These are phyloP conservation scores for Belgica antarctica DNA, from an alignment of 2,888 invertebrate genomes.

Conservation along the genomic window DNA sequence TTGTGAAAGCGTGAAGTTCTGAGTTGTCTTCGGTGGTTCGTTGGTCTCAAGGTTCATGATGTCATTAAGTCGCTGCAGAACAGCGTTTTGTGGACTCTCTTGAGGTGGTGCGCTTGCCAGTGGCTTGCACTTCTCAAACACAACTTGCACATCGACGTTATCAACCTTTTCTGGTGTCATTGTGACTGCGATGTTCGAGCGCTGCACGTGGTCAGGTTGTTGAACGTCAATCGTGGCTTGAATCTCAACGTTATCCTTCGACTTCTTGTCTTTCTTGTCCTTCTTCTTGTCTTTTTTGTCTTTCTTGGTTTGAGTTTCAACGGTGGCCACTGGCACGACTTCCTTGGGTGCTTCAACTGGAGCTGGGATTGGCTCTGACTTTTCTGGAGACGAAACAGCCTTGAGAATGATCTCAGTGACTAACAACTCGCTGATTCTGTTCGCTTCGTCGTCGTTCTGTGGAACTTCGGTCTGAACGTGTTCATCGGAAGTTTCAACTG, in stretches of 20 bases:
- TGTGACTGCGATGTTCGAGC: not conserved
- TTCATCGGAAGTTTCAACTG: slow-evolving; percentile 51
- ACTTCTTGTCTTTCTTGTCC: slow-evolving; percentile 47
- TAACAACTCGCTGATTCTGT: slow-evolving; percentile 52
- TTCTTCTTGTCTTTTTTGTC: slow-evolving; percentile 42
- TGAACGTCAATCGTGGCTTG: slow-evolving; percentile 45
- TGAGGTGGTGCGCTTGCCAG: not conserved
- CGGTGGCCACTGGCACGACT: slow-evolving; percentile 51
- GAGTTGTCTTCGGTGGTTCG: not conserved
- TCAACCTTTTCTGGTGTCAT: slow-evolving; percentile 45
- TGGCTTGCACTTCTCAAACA: not conserved
- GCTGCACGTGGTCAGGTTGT: not conserved
- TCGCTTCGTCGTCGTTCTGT: slow-evolving; percentile 53
- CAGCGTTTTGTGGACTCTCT: slow-evolving; percentile 9
- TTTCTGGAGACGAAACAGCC: not conserved
- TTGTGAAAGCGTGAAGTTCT: slow-evolving; percentile 32
- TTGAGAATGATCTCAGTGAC: slow-evolving; percentile 19
- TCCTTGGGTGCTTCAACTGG: slow-evolving; percentile 24
- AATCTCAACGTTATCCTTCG: slow-evolving; percentile 50
- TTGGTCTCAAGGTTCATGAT: slow-evolving; percentile 24
- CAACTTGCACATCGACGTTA: slow-evolving; percentile 47
- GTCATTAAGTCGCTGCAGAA: slow-evolving; percentile 32
- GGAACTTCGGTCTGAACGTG: slow-evolving; percentile 42
- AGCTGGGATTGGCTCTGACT: not conserved
- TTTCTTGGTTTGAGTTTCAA: slow-evolving; percentile 48